Evolutionary conservation across 2,888 invertebrate species (phyloP), one percentile per base, ranked within the genome.

Genomic region (Dioctria rufipes): DNA sequence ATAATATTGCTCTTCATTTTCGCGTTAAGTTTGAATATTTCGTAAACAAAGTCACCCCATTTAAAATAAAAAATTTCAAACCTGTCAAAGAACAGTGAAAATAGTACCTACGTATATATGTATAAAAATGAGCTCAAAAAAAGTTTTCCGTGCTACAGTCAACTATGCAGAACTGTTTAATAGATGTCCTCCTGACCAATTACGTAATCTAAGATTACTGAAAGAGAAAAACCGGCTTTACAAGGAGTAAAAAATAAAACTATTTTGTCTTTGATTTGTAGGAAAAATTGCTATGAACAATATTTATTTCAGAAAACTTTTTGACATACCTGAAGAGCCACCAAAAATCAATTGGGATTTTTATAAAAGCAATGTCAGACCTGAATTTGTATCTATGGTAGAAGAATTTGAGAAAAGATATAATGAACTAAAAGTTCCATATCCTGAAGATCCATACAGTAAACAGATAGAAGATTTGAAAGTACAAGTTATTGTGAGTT

Each of bases 371-470:
- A 90, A 91, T 58, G 91, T 92, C 63, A 89, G 91, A 1, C 90
- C 96, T 37, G 91, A 94, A 0, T 89, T 93, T 78, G 90, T 95
- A 80, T 93, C 93, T 49, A 92, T 98, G 92, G 96, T 97, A 0
- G 95, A 95, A 51, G 92, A 91, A 69, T 97, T 96, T 89, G 93
- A 96, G 87, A 94, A 95, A 86, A 93, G 94, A 84, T 98, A 96
- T 84, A 92, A 92, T 73, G 89, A 92, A 0, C 84, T 96, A 84
- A 92, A 92, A 83, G 90, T 97, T 75, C 94, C 96, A 0, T 96
- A 93, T 87, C 97, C 96, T 0, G 89, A 91, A 83, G 91, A 9
- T 67, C 51, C 66, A n/a, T 79, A 66, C 3, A 5, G 60, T 13
- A 3, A 5, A 8, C 89, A 92, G 83, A 88, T 96, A 43, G 93